phyloP scores from a whole-genome alignment of 1,140 invertebrate species.

The Drosophila kohkoa region DNA sequence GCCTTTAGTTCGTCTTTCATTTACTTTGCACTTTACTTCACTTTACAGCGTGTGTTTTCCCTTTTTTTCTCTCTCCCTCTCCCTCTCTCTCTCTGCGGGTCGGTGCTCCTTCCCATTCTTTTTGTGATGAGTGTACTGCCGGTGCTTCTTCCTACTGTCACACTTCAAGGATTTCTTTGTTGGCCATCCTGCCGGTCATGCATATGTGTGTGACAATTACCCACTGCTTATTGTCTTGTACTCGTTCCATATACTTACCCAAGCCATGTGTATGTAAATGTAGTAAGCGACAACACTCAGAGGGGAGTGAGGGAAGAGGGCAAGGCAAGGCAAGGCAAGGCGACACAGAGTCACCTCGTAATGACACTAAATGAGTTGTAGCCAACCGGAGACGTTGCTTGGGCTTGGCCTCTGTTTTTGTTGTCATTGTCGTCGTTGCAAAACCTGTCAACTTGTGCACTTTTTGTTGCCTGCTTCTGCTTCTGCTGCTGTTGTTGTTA shows the following conservation, averaged over 20 bases:
- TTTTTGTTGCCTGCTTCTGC: conserved; percentile 43
- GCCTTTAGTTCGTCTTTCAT: conserved; percentile 70
- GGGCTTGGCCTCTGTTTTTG: conserved; percentile 61
- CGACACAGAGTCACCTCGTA: conserved; percentile 33
- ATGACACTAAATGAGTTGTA: conserved; percentile 82
- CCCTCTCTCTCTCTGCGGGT: background rate
- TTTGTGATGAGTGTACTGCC: conserved; percentile 29
- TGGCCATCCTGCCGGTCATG: conserved; percentile 68
- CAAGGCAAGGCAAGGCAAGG: background rate
- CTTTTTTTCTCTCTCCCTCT: too few relatives aligned
- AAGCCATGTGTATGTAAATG: conserved; percentile 1
- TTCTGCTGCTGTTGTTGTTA: conserved; percentile 6
- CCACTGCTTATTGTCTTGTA: conserved; percentile 55
- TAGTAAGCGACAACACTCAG: background rate
- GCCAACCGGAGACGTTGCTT: conserved; percentile 51
- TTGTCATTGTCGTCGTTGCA: conserved; percentile 50
- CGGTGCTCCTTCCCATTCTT: background rate
- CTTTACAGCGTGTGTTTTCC: conserved; percentile 43
- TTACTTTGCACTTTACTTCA: conserved; percentile 75
- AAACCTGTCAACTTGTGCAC: conserved; percentile 79
- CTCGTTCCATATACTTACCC: background rate
- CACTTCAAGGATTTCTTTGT: conserved; percentile 84
- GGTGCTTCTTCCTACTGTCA: conserved; percentile 77
- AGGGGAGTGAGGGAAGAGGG: background rate
- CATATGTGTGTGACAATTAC: conserved; percentile 77